Percentiles rank a stretch among this genome's conserved stretches.
phyloP scores from a whole-genome alignment of 2,888 invertebrate genomes.

The Drosophila testacea region DNA sequence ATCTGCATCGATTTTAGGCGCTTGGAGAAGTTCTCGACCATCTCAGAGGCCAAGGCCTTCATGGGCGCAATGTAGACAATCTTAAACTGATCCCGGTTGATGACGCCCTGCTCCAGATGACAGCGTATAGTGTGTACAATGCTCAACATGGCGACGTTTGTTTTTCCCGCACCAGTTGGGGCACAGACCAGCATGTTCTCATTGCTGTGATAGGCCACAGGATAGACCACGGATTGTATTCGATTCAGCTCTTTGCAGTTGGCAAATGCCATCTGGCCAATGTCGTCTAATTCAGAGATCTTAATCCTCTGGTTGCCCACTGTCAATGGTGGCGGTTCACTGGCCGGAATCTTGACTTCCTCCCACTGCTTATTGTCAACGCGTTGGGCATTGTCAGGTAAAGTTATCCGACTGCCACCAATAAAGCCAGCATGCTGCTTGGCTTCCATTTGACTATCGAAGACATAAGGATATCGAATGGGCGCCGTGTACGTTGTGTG shows the following conservation, averaged over 20 bases:
- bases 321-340: constrained; percentile 86
- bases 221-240: constrained; percentile 98
- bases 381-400: constrained; percentile 92
- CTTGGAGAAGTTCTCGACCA: constrained; percentile 97
- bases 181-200: constrained; percentile 99
- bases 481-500: constrained; percentile 85
- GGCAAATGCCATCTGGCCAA: constrained; percentile 95
- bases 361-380: constrained; percentile 92
- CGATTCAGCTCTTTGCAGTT: constrained; percentile 94
- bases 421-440: constrained; percentile 89
- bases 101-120: constrained; percentile 92
- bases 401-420: constrained; percentile 90
- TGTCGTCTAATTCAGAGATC: constrained; percentile 87
- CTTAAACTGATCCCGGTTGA: constrained; percentile 97
- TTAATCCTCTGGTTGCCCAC: constrained; percentile 89
- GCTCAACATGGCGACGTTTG: constrained; percentile 97
- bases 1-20: constrained; percentile 92
- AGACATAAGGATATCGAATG: constrained; percentile 92
- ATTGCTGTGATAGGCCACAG: constrained; percentile 97
- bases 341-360: constrained; percentile 93
- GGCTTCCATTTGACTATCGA: constrained; percentile 91
- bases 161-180: constrained; percentile 99
- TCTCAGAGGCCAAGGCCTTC: constrained; percentile 99
- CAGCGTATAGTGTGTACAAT: constrained; percentile 96
- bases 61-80: constrained; percentile 99